These are phyloP conservation scores for Probosciger aterrimus DNA, from an alignment of 2,113 vertebrate genomes.

Conservation along the genomic window DNA sequence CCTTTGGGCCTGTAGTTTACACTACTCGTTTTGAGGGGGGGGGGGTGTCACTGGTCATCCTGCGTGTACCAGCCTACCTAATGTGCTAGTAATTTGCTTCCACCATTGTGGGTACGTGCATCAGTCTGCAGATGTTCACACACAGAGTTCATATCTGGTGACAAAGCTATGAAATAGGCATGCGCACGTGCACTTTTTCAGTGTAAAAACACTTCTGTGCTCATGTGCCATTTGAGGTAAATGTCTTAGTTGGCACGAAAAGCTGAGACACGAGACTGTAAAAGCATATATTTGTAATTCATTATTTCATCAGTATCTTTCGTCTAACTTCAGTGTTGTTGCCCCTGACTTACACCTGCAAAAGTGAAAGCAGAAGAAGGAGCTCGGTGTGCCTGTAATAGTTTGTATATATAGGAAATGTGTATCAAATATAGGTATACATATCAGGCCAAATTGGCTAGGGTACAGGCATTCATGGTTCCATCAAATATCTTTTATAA, in stretches of 20 bases:
- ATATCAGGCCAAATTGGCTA: not conserved
- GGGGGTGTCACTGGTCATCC: no score
- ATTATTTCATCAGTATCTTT: not conserved
- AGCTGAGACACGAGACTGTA: not conserved
- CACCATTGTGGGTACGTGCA: rapidly evolving
- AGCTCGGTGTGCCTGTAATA: not conserved
- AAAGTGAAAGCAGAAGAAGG: constrained; percentile 58
- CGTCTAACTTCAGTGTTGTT: not conserved
- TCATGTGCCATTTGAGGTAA: rapidly evolving
- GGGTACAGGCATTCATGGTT: not conserved
- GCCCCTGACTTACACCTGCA: constrained; percentile 44
- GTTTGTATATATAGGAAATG: not conserved
- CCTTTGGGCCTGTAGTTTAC: not conserved
- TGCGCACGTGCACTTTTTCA: rapidly evolving
- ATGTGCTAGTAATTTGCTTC: not conserved
- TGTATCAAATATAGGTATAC: not conserved
- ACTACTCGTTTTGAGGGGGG: rapidly evolving
- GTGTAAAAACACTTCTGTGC: rapidly evolving
- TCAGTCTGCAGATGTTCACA: rapidly evolving
- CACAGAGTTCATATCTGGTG: not conserved
- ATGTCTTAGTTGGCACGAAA: not conserved
- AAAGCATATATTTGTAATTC: not conserved
- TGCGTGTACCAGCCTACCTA: no score
- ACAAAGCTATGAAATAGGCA: not conserved
- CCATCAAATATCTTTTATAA: not conserved